Evolutionary conservation across 1,140 invertebrate species (phyloP).

Genomic region (Myzus persicae): DNA sequence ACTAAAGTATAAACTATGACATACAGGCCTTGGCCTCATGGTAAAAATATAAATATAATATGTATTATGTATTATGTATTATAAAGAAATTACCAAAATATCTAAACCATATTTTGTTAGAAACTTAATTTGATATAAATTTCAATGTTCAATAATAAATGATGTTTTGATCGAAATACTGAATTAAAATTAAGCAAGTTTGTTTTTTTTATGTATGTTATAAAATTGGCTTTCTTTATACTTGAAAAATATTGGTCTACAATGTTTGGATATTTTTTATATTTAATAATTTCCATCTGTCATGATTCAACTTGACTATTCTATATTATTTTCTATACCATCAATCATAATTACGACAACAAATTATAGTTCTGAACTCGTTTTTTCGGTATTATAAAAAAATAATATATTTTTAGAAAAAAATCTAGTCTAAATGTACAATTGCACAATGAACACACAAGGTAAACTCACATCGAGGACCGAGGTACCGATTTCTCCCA

Average conservation of each 20-base stretch:
- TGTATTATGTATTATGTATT: background rate
- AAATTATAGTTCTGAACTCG: background rate
- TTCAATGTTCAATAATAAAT: background rate
- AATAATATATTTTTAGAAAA: background rate
- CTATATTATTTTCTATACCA: background rate
- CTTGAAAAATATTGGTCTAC: background rate
- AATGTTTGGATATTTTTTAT: background rate
- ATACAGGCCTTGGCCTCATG: background rate
- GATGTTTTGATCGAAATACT: background rate
- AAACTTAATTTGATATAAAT: background rate
- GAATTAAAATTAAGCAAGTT: background rate
- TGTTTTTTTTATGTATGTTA: background rate
- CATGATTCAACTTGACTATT: background rate
- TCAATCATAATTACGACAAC: background rate
- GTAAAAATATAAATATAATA: background rate
- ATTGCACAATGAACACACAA: background rate
- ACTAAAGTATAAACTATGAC: slow-evolving; percentile 13
- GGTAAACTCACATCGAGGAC: background rate
- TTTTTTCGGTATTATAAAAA: background rate
- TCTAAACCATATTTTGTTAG: background rate
- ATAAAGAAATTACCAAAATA: background rate
- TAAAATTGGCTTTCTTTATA: background rate
- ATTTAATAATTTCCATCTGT: background rate
- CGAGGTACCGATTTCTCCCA: background rate
- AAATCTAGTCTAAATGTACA: slow-evolving; percentile 4